Conservation (phyloP, 2,797 vertebrate species). For the Phalanger gymnotis region DNA sequence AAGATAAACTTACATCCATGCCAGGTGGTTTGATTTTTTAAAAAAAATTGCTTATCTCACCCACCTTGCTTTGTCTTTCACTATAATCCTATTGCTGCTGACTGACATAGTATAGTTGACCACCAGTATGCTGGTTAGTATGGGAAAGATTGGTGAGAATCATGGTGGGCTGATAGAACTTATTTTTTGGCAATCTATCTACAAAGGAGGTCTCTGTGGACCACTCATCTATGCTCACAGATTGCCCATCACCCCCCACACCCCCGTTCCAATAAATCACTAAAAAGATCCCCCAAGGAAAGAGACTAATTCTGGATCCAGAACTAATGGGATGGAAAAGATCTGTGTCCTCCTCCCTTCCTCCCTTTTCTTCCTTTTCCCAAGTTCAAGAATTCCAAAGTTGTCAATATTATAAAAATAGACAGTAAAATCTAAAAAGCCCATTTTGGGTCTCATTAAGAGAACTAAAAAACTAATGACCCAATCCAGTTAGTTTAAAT, state of each 20-base stretch:
- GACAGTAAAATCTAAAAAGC: background rate
- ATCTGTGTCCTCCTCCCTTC: background rate
- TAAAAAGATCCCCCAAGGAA: background rate
- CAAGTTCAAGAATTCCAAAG: background rate
- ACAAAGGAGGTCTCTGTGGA: background rate
- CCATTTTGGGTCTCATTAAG: accelerated
- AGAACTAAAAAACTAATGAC: background rate
- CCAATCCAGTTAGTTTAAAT: background rate
- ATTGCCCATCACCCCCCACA: background rate
- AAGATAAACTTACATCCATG: background rate
- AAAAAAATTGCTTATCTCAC: background rate
- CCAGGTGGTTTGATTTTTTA: background rate
- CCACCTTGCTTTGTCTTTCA: background rate
- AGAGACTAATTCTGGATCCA: background rate
- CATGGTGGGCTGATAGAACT: background rate
- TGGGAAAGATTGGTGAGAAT: background rate
- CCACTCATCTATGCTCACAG: background rate
- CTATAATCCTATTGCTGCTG: background rate
- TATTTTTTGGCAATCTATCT: background rate
- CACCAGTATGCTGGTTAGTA: too few species aligned
- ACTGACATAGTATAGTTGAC: background rate
- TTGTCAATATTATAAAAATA: background rate
- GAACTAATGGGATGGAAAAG: background rate
- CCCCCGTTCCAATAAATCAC: background rate
- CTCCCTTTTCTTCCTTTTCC: background rate